These are phyloP conservation scores for Oscheius sp. DNA, from an alignment of 2,888 invertebrate genomes.

Conservation along the genomic window DNA sequence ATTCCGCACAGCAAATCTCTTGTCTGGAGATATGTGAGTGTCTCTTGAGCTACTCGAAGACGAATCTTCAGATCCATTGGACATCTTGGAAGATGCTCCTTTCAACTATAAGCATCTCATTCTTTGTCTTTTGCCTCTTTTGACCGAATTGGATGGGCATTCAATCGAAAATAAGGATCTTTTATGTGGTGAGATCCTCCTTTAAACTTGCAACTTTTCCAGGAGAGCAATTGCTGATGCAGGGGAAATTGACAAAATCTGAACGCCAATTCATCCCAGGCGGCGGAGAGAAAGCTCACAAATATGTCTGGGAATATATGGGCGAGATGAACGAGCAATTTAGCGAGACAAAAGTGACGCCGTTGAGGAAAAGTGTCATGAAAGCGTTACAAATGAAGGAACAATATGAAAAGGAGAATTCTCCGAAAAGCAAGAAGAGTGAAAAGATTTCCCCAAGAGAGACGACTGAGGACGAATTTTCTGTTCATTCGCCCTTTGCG, in stretches of 20 bases:
- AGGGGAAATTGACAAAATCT: constrained; percentile 7
- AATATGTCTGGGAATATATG: constrained; percentile 5
- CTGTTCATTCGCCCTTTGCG: constrained; percentile 10
- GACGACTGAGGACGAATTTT: constrained; percentile 9
- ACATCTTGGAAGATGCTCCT: neutral
- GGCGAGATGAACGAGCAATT: neutral
- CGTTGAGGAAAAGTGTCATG: neutral
- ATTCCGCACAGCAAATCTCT: neutral
- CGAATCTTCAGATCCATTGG: constrained; percentile 1
- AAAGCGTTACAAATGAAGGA: constrained; percentile 2
- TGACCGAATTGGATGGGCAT: constrained; percentile 1
- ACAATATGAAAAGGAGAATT: neutral
- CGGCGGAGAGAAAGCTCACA: neutral
- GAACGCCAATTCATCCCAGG: neutral
- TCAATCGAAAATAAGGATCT: neutral
- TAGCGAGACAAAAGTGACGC: neutral
- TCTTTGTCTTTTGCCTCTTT: constrained; percentile 7
- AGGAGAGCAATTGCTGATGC: constrained; percentile 7
- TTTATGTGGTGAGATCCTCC: neutral
- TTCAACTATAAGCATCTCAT: constrained; percentile 14
- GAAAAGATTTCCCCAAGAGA: too few species aligned
- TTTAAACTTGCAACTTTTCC: neutral
- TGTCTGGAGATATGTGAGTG: neutral
- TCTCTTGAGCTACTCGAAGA: neutral
- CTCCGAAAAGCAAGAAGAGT: too few species aligned